phyloP scores from a whole-genome alignment of 2,113 vertebrate species.

The Nibea coibor region DNA sequence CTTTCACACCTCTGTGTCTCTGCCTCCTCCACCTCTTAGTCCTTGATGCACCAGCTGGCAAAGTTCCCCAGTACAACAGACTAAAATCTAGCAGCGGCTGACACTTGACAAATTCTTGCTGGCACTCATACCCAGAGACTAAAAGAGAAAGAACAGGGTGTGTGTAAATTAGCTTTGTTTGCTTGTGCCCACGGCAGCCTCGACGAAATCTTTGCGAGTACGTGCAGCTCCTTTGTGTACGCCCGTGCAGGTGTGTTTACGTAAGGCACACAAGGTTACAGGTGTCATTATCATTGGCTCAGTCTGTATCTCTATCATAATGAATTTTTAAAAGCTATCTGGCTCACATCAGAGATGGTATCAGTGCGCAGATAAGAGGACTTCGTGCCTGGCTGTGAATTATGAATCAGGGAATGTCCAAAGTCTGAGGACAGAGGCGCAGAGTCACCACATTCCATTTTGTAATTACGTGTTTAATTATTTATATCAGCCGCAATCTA shows the following conservation, averaged over 20 bases:
- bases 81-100: conserved; percentile 37
- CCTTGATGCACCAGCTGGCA: conserved; percentile 41
- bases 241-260: background rate
- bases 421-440: conserved; percentile 14
- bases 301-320: conserved; percentile 38
- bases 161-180: conserved; percentile 24
- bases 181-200: conserved; percentile 5
- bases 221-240: background rate
- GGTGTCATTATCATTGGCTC: conserved; percentile 39
- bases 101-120: conserved; percentile 62
- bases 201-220: background rate
- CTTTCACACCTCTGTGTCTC: conserved; percentile 36
- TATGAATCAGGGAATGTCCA: conserved; percentile 57
- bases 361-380: conserved; percentile 24
- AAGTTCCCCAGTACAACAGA: conserved; percentile 15
- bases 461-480: conserved; percentile 66
- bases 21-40: conserved; percentile 24
- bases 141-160: conserved; percentile 17
- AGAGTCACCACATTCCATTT: conserved; percentile 54
- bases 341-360: conserved; percentile 24
- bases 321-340: conserved; percentile 43
- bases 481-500: conserved; percentile 42
- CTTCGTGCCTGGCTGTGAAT: conserved; percentile 48
- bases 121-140: conserved; percentile 29
- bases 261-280: conserved; percentile 26